Evolutionary conservation across 2,888 invertebrate species (phyloP).

Genomic region (Parascotia fuliginaria): DNA sequence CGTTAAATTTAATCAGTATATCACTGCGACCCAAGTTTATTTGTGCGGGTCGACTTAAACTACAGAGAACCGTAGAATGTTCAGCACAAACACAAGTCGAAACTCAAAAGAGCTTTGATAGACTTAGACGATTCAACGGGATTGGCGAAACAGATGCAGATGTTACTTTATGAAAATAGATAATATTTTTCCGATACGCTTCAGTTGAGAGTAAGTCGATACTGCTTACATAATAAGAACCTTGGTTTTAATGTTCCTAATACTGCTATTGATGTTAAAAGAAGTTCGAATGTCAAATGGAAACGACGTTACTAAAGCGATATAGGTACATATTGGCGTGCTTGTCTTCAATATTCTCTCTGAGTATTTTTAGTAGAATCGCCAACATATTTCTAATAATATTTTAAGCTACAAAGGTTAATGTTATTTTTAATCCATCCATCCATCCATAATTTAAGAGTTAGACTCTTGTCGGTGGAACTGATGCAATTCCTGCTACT

Average conservation of each 20-base stretch:
- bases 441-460: too few relatives aligned
- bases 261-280: slow-evolving; percentile 13
- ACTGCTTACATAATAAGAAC: slow-evolving; percentile 9
- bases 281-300: slow-evolving; percentile 9
- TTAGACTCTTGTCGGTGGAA: too few relatives aligned
- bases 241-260: slow-evolving; percentile 17
- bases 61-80: slow-evolving; percentile 9
- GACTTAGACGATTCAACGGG: slow-evolving; percentile 21
- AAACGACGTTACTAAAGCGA: slow-evolving; percentile 8
- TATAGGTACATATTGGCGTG: slow-evolving; percentile 8
- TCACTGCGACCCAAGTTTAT: slow-evolving; percentile 33
- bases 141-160: slow-evolving; percentile 32
- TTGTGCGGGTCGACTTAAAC: slow-evolving; percentile 15
- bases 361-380: slow-evolving; percentile 6
- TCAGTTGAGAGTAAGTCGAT: slow-evolving; percentile 12
- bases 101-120: slow-evolving; percentile 22
- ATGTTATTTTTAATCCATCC: neutral
- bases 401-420: neutral
- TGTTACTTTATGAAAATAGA: slow-evolving; percentile 8
- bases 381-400: slow-evolving; percentile 10
- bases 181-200: slow-evolving; percentile 23
- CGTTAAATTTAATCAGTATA: slow-evolving; percentile 44
- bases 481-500: too few relatives aligned
- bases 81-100: slow-evolving; percentile 12
- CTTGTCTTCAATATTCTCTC: slow-evolving; percentile 13